Percentiles rank a stretch among this genome's conserved stretches.
phyloP scores from a whole-genome alignment of 2,888 invertebrate genomes.

The Seira musarum region DNA sequence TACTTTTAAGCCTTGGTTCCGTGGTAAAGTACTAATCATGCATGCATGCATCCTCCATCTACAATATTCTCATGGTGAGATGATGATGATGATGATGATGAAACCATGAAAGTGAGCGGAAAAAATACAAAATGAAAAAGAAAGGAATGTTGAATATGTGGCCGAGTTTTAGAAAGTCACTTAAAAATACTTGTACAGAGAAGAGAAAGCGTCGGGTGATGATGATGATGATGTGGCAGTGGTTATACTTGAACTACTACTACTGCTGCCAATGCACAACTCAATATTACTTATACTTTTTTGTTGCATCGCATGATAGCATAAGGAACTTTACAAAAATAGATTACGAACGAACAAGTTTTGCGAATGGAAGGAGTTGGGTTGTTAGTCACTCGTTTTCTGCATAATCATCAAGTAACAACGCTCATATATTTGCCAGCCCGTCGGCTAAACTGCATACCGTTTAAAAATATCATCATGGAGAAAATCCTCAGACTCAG shows the following conservation, averaged over 20 bases:
- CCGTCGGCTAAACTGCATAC: background rate
- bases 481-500: background rate
- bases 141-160: conserved; percentile 1
- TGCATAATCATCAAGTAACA: conserved; percentile 2
- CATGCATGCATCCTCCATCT: conserved; percentile 6
- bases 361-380: background rate
- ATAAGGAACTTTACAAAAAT: background rate
- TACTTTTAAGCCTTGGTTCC: background rate
- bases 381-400: background rate
- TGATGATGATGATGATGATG: background rate
- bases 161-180: conserved; percentile 8
- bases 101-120: conserved; percentile 6
- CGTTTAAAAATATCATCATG: background rate
- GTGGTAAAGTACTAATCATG: conserved; percentile 40
- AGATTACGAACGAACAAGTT: background rate
- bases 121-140: background rate
- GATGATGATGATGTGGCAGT: too few species aligned
- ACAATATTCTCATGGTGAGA: conserved; percentile 11
- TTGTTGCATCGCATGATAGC: background rate
- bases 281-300: conserved; percentile 2
- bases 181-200: background rate
- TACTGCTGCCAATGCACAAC: background rate
- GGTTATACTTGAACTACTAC: too few species aligned
- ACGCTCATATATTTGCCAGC: background rate
- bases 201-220: background rate